These are phyloP conservation scores for Montifringilla adamsi DNA, from an alignment of 2,113 vertebrate species.

Conservation along the genomic window DNA sequence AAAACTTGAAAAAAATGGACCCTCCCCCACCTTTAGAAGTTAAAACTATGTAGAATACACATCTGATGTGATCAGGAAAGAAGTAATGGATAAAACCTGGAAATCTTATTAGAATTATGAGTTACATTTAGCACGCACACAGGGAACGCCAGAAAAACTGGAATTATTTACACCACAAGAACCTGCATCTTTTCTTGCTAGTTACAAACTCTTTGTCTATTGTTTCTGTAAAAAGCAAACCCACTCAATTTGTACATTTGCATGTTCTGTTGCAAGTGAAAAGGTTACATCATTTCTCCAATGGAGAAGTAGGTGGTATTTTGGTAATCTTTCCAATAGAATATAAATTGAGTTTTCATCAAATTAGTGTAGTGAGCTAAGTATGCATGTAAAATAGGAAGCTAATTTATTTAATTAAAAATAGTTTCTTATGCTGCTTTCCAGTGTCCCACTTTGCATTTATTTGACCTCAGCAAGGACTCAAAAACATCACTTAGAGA, in stretches of 20 bases:
- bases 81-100: background rate
- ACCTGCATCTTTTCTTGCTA: background rate
- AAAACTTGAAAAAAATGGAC: background rate
- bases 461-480: background rate
- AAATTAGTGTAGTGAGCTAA: background rate
- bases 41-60: background rate
- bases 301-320: background rate
- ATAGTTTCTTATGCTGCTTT: background rate
- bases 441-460: background rate
- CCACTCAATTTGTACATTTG: background rate
- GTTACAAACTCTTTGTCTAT: background rate
- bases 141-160: background rate
- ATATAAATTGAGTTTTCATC: background rate
- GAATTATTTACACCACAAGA: background rate
- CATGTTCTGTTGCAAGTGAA: background rate
- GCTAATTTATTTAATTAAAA: background rate
- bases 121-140: background rate
- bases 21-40: rapidly evolving
- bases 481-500: background rate
- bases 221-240: background rate
- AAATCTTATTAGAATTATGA: background rate
- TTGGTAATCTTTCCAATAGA: background rate
- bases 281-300: background rate
- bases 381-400: background rate
- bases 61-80: background rate